phyloP scores from a whole-genome alignment of 1,140 invertebrate species.

The Drosophila obscura region DNA sequence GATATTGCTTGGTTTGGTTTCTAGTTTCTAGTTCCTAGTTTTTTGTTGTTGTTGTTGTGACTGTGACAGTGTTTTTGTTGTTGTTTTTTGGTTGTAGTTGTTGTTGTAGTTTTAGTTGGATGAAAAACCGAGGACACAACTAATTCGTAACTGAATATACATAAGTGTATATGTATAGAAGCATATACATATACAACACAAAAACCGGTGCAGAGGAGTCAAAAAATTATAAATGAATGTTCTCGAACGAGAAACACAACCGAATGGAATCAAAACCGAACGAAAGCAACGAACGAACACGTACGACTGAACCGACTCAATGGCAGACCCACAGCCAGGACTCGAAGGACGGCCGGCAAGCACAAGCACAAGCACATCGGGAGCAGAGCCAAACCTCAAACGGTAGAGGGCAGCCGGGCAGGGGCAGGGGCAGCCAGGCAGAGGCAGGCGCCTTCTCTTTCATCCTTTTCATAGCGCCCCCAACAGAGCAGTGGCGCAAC shows the following conservation, averaged over 20 bases:
- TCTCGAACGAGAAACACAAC: constrained; percentile 83
- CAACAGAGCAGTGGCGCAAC: constrained; percentile 6
- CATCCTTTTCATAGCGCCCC: constrained; percentile 32
- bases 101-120: constrained; percentile 45
- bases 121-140: constrained; percentile 81
- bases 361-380: background rate
- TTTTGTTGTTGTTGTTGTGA: constrained; percentile 36
- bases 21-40: constrained; percentile 20
- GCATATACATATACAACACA: constrained; percentile 66
- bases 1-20: constrained; percentile 16
- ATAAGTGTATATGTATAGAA: constrained; percentile 49
- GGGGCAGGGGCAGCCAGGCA: background rate
- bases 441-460: constrained; percentile 1
- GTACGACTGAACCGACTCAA: constrained; percentile 73
- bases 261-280: constrained; percentile 83
- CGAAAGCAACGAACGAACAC: constrained; percentile 84
- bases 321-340: constrained; percentile 33
- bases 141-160: constrained; percentile 80
- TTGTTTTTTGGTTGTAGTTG: constrained; percentile 2
- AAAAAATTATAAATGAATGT: constrained; percentile 84
- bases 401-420: background rate
- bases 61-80: constrained; percentile 2
- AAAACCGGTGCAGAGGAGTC: constrained; percentile 83
- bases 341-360: constrained; percentile 2
- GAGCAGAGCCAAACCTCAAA: background rate